phyloP scores from a whole-genome alignment of 2,888 invertebrate genomes.

The Dendrolimus pini region DNA sequence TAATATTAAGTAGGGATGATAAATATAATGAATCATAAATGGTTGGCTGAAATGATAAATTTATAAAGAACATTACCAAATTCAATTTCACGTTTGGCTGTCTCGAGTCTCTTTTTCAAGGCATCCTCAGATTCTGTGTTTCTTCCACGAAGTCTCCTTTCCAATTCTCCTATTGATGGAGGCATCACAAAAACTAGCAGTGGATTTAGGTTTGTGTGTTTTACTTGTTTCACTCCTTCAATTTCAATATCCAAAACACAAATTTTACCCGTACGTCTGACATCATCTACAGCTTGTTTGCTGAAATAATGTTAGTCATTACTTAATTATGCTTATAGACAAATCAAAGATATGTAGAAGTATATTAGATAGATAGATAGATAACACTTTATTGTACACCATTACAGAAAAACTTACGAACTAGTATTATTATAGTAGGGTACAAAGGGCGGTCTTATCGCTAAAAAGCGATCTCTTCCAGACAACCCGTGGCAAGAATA shows the following conservation, averaged over 20 bases:
- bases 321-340: no score
- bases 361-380: background rate
- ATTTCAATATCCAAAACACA: slow-evolving; percentile 97
- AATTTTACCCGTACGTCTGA: slow-evolving; percentile 87
- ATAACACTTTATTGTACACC: no score
- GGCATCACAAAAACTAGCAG: slow-evolving; percentile 94
- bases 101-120: slow-evolving; percentile 84
- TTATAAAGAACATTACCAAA: slow-evolving; percentile 78
- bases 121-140: slow-evolving; percentile 95
- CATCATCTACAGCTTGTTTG: slow-evolving; percentile 88
- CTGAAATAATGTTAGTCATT: slow-evolving; percentile 65
- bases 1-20: no score
- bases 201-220: slow-evolving; percentile 87
- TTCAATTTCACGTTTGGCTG: slow-evolving; percentile 88
- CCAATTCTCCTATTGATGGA: slow-evolving; percentile 88
- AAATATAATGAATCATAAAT: no score
- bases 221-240: slow-evolving; percentile 93
- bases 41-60: no score
- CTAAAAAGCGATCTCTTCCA: no score
- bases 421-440: no score
- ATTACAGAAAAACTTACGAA: no score
- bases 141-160: slow-evolving; percentile 82
- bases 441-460: no score
- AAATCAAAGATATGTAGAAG: background rate
- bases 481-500: no score